Base-by-base conservation (phyloP, 30 jellyfish, hydroid and myxozoan genomes). In the Calvadosia cruxmelitensis region DNA sequence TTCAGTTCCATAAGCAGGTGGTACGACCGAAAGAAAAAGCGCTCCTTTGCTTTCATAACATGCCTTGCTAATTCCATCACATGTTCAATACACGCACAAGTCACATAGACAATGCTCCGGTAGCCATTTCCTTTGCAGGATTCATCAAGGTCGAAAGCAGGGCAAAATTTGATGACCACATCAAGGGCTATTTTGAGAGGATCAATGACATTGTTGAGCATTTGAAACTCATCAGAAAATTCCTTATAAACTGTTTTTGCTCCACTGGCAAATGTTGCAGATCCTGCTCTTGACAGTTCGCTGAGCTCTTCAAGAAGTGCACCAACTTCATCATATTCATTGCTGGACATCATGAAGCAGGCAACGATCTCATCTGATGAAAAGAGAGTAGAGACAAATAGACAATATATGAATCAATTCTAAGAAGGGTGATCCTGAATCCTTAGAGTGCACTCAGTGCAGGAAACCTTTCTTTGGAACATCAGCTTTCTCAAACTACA, bases 1-100 rank as follows among this genome's bases (percentile, higher is more conserved):
- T 87, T 91, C n/a, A 87, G 64, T 61, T 87, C 97, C 97, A 87
- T 87, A 52, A 49, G 76, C 26, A 68, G 31, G 33, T 87, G 97
- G 52, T 78, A 81, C 0, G 94, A 75, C 2, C 97, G 90, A 79
- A 87, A 87, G 57, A 87, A 87, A 63, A 87, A 72, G 12, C 92
- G 35, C 24, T 87, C 94, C 27, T 93, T 61, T 34, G 78, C 76
- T 52, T 67, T 68, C 31, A 72, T 84, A 25, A 87, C 71, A 52
- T 87, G 73, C 31, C 33, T 32, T 2, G 80, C 62, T 34, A 80
- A 64, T 76, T 87, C 89, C 28, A 74, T 50, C n/a, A 87, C 68
- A 52, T 80, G 79, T 34, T 28, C 61, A 52, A 87, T 31, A 36
- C 97, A 87, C 42, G 92, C 73, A 42, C 71, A 83, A 10, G 81